A percentile compares a stretch with the other conserved stretches of the same genome.
Conservation (phyloP, 2,113 vertebrate genomes). For the Sphyrna mokarran region DNA sequence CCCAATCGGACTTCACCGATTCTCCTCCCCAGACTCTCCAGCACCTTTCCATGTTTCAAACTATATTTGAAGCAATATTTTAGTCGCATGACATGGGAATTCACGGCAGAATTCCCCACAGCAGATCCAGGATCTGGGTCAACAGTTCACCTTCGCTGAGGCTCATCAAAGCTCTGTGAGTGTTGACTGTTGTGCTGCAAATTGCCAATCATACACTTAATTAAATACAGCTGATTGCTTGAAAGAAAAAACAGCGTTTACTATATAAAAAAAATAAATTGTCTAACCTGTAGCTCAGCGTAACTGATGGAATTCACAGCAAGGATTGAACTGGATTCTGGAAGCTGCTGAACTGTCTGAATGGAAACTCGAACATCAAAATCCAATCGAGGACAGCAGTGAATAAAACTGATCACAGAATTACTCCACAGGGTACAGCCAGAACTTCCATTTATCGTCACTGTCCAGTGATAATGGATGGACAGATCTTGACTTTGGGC, state of each 20-base stretch:
- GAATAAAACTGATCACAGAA: not conserved
- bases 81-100: not conserved
- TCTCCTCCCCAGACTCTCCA: not conserved
- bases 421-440: not conserved
- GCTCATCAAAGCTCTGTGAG: no score
- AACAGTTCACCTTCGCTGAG: not conserved
- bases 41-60: not conserved
- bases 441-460: not conserved
- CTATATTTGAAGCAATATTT: not conserved
- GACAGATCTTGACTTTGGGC: no score
- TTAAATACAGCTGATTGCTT: conserved; percentile 2
- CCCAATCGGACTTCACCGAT: not conserved
- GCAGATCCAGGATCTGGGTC: not conserved
- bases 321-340: not conserved
- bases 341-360: not conserved
- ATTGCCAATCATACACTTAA: not conserved
- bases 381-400: not conserved
- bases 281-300: not conserved
- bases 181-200: not conserved
- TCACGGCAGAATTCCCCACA: no score
- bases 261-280: not conserved
- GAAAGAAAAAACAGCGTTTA: not conserved
- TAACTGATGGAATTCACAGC: not conserved
- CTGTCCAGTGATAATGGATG: not conserved
- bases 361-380: not conserved